Base-by-base conservation (phyloP, 2,113 vertebrate species). In the Cyanoramphus novaezelandiae region DNA sequence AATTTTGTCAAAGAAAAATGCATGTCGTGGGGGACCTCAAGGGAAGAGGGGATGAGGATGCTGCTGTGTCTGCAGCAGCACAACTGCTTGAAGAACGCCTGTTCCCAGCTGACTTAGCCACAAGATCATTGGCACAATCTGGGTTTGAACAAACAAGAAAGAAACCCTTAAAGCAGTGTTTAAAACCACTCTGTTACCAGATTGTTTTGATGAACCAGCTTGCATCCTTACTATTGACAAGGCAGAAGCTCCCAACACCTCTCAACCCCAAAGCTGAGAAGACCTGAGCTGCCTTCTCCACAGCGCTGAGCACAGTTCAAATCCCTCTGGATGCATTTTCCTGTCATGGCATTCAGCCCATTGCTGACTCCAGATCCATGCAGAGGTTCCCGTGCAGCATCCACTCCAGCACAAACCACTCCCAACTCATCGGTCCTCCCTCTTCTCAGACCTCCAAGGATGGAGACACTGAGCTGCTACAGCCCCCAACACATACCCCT, bases 131-230 rank as follows among this genome's bases (percentile, higher is more conserved):
- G 64, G 53, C 68, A 90, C 53, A 37, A 39, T 11, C 50, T 62
- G 64, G 5, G 5, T 14, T 84, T 57, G 88, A 43, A 13, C 44
- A 50, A 37, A 39, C 39, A 33, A 23, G 17, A 17, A 53, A 33
- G 47, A 68, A 88, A 63, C 2, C 11, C 71, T 19, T 14, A 39
- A 59, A 52, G 44, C 47, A 23, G 41, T 2, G 7, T n/a, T 92
- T 13, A 13, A 71, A 82, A 52, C 10, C 15, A 3, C 1, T 8
- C 18, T 6, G 20, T 15, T 28, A 11, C 23, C 0, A 0, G 46
- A 16, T 29, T 21, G 10, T 60, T 65, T 15, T 2, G 0, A 17
- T 27, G 14, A 11, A 11, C 37, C 59, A 7, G 14, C 7, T 3
- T 17, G 17, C 27, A 62, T 23, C 49, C 31, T 17, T 17, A 3